Conservation (phyloP, 2,888 invertebrate species). For the Galeruca laticollis region DNA sequence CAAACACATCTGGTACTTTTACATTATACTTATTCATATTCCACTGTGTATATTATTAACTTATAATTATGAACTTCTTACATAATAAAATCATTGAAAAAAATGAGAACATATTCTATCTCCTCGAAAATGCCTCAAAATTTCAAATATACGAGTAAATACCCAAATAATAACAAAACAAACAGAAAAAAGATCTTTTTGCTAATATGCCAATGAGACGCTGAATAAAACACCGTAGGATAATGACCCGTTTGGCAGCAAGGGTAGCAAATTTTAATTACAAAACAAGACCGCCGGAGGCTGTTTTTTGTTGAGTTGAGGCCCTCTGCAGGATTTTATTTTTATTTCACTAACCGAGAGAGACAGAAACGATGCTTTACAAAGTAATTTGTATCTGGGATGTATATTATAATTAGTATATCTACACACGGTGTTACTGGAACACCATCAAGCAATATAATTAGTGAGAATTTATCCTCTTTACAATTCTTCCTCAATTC, state of each 20-base stretch:
- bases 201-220: constrained; percentile 40
- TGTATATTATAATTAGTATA: constrained; percentile 36
- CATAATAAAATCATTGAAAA: no score
- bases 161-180: constrained; percentile 10
- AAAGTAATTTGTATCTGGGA: constrained; percentile 38
- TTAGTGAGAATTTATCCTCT: constrained; percentile 23
- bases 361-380: constrained; percentile 21
- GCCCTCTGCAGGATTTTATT: constrained; percentile 31
- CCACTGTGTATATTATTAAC: no score
- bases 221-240: constrained; percentile 43
- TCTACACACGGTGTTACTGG: constrained; percentile 31
- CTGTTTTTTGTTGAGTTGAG: constrained; percentile 37
- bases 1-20: no score
- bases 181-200: constrained; percentile 24
- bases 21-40: no score
- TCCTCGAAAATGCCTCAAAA: no score
- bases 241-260: constrained; percentile 42
- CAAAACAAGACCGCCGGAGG: constrained; percentile 41
- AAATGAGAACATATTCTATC: no score
- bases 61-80: no score
- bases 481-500: not conserved
- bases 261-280: constrained; percentile 46
- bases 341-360: constrained; percentile 29
- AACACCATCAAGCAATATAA: constrained; percentile 27
- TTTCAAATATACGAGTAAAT: not conserved